phyloP scores from a whole-genome alignment of 2,888 invertebrate genomes.

The Physocephala rufipes region DNA sequence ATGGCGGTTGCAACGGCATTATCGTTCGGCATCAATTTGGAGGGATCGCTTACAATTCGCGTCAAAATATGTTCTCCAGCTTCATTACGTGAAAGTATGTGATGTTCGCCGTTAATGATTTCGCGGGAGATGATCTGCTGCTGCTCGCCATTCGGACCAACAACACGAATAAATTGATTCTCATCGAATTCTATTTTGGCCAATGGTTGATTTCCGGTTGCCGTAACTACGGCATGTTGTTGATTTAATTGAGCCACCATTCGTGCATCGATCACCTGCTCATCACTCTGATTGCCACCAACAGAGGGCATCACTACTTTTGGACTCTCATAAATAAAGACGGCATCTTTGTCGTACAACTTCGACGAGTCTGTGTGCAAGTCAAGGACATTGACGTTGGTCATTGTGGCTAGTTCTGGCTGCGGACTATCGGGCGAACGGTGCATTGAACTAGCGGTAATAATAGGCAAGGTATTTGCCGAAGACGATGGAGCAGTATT shows the following conservation, averaged over 20 bases:
- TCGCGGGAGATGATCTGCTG: slow-evolving; percentile 66
- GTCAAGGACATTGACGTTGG: slow-evolving; percentile 84
- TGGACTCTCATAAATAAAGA: slow-evolving; percentile 64
- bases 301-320: slow-evolving; percentile 59
- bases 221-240: slow-evolving; percentile 47
- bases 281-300: slow-evolving; percentile 51
- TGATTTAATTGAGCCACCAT: slow-evolving; percentile 61
- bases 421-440: slow-evolving; percentile 73
- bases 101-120: slow-evolving; percentile 66
- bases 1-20: slow-evolving; percentile 63
- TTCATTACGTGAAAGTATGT: slow-evolving; percentile 65
- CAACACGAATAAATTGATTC: slow-evolving; percentile 65
- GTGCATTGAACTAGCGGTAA: slow-evolving; percentile 61
- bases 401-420: slow-evolving; percentile 86
- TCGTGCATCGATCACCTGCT: slow-evolving; percentile 64
- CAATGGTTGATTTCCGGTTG: slow-evolving; percentile 58
- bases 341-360: slow-evolving; percentile 65
- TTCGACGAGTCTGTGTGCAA: slow-evolving; percentile 67
- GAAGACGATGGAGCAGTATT: slow-evolving; percentile 49
- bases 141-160: slow-evolving; percentile 66
- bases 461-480: slow-evolving; percentile 59
- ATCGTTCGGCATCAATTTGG: slow-evolving; percentile 63
- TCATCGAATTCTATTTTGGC: slow-evolving; percentile 66
- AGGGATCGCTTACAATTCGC: slow-evolving; percentile 65
- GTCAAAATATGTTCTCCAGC: slow-evolving; percentile 67